Evolutionary conservation across 2,797 vertebrate genomes (phyloP), one percentile per base, ranked within the genome.

Genomic region (Erethizon dorsatum): DNA sequence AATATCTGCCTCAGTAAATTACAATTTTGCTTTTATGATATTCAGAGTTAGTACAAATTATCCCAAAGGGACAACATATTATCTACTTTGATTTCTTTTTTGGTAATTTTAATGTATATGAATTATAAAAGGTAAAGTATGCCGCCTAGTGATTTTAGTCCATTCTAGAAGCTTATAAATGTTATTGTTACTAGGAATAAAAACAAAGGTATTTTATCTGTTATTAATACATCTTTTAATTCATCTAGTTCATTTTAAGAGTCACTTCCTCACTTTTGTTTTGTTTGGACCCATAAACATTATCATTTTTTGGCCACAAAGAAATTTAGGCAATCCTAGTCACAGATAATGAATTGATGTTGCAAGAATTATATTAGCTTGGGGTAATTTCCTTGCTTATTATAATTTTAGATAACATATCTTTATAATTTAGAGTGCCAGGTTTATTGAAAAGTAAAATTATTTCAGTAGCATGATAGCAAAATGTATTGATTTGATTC

Each of bases 361-460:
- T 92, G 82, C 78, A 95, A 52, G 65, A 78, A 3, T 91, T 91
- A 6, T 82, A 61, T 95, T 91, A 85, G 71, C 17, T 82, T 14
- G 0, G 54, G 41, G 78, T 96, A 77, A 89, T 93, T 89, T 96
- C 61, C 57, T 93, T 93, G 59, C 83, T 77, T 91, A 56, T 37
- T 94, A 12, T 89, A 89, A 86, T 59, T 90, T 96, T 88, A 86
- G 90, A 47, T 90, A 90, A 79, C 45, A 33, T 47, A 61, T 89
- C 45, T 83, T 91, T 87, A 2, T 82, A 92, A 71, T 96, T n/a
- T 80, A 65, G 56, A 57, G 26, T 69, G 37, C 56, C 15, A 71
- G 54, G 95, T 94, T 93, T 96, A 73, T 57, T 83, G 67, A 47
- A 89, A 93, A 89, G 61, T 79, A 91, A 94, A 92, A 84, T 92